Evolutionary conservation across 2,888 invertebrate species (phyloP).

Genomic region (Harpalus rubripes): DNA sequence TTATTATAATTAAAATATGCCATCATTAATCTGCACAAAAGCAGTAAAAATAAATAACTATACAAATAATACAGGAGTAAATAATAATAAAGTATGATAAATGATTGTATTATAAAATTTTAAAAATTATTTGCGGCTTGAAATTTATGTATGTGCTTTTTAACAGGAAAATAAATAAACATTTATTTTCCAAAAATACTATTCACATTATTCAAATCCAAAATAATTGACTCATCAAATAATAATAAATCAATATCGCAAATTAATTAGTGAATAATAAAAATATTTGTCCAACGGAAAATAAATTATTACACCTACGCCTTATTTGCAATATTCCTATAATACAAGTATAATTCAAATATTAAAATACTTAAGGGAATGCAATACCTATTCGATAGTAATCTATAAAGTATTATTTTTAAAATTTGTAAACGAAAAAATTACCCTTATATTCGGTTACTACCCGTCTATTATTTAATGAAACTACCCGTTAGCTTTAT

Average conservation of each 20-base stretch:
- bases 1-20: constrained; percentile 22
- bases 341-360: not conserved
- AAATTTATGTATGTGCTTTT: constrained; percentile 1
- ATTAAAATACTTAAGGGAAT: not conserved
- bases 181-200: not conserved
- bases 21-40: not conserved
- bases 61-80: not conserved
- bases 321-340: not conserved
- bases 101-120: not conserved
- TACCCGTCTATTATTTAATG: no score
- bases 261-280: not conserved
- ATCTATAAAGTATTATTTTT: no score
- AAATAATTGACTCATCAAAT: constrained; percentile 3
- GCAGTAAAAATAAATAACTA: not conserved
- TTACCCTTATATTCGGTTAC: no score
- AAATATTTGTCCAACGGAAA: not conserved
- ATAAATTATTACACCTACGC: not conserved
- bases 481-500: no score
- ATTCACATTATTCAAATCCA: not conserved
- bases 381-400: no score
- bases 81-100: constrained; percentile 7
- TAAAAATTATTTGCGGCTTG: not conserved
- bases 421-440: no score
- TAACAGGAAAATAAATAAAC: not conserved
- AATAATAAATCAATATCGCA: not conserved